These are phyloP conservation scores for Drosophila acutilabella DNA, from an alignment of 2,888 invertebrate species.

Conservation along the genomic window DNA sequence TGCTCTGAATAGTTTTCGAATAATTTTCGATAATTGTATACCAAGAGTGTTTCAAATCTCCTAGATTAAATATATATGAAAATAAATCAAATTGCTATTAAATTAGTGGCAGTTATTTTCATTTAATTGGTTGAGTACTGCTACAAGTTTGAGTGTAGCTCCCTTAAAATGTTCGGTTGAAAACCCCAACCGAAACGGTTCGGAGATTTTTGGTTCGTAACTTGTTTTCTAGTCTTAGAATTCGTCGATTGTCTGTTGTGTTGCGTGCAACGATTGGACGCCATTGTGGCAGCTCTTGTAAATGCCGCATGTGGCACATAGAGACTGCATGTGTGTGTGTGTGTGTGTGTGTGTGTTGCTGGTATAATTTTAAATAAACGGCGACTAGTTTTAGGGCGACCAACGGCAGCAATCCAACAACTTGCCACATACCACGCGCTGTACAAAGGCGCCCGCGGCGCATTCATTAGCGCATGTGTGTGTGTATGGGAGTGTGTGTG, in stretches of 20 bases:
- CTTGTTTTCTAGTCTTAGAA: too few relatives aligned
- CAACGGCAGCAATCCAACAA: constrained; percentile 65
- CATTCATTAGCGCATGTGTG: constrained; percentile 71
- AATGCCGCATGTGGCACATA: constrained; percentile 41
- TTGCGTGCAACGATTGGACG: constrained; percentile 70
- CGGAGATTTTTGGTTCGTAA: too few relatives aligned
- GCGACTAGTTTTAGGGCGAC: constrained; percentile 60
- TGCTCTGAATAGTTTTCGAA: too few relatives aligned
- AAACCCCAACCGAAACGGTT: too few relatives aligned
- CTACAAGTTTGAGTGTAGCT: too few relatives aligned
- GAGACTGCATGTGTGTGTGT: background rate
- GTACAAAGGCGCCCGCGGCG: constrained; percentile 32
- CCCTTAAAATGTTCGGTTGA: too few relatives aligned
- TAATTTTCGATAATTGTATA: too few relatives aligned
- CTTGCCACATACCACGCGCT: constrained; percentile 25
- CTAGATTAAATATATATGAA: too few relatives aligned
- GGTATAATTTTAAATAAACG: constrained; percentile 64
- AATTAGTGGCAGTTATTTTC: too few relatives aligned
- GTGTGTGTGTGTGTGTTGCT: constrained; percentile 6
- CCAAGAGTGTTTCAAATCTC: too few relatives aligned
- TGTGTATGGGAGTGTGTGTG: constrained; percentile 39
- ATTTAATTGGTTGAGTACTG: too few relatives aligned
- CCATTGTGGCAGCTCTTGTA: constrained; percentile 56
- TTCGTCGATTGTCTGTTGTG: constrained; percentile 20
- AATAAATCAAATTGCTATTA: too few relatives aligned